These are phyloP conservation scores for Chorisops tibialis DNA, from an alignment of 2,888 invertebrate species.

Conservation along the genomic window DNA sequence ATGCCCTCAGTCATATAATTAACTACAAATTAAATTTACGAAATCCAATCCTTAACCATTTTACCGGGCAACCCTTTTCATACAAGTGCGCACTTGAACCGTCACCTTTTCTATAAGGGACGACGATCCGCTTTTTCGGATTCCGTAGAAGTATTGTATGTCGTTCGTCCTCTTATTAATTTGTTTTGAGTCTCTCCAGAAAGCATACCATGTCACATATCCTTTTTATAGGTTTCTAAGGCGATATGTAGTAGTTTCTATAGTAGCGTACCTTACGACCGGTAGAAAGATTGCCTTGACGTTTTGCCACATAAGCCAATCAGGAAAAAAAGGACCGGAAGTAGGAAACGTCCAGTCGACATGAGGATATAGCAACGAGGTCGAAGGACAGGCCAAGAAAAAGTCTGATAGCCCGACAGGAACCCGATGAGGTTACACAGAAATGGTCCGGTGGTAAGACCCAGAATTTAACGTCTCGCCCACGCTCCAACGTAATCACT, in stretches of 20 bases:
- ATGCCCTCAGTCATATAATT: slow-evolving; percentile 6
- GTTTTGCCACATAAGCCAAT: slow-evolving; percentile 4
- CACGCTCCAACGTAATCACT: not conserved
- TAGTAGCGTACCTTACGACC: slow-evolving; percentile 10
- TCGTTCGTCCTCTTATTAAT: slow-evolving; percentile 20
- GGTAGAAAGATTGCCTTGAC: slow-evolving; percentile 6
- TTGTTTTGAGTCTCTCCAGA: slow-evolving; percentile 1
- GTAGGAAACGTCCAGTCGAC: not conserved
- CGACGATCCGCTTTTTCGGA: slow-evolving; percentile 5
- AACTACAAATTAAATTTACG: slow-evolving; percentile 23
- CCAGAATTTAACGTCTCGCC: slow-evolving; percentile 3
- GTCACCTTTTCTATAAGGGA: not conserved
- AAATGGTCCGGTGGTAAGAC: slow-evolving; percentile 8
- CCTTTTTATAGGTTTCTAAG: slow-evolving; percentile 15
- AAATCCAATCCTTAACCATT: slow-evolving; percentile 15
- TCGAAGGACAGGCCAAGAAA: slow-evolving; percentile 2
- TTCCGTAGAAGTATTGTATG: slow-evolving; percentile 12
- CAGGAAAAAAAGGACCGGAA: slow-evolving; percentile 15
- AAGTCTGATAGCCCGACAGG: slow-evolving; percentile 10
- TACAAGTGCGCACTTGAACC: not conserved
- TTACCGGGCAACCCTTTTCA: not conserved
- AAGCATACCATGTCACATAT: not conserved
- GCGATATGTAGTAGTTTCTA: slow-evolving; percentile 22
- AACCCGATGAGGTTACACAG: slow-evolving; percentile 24
- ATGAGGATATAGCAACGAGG: not conserved